Conservation (phyloP, 2,797 vertebrate genomes). For the Triplophysa bombifrons region DNA sequence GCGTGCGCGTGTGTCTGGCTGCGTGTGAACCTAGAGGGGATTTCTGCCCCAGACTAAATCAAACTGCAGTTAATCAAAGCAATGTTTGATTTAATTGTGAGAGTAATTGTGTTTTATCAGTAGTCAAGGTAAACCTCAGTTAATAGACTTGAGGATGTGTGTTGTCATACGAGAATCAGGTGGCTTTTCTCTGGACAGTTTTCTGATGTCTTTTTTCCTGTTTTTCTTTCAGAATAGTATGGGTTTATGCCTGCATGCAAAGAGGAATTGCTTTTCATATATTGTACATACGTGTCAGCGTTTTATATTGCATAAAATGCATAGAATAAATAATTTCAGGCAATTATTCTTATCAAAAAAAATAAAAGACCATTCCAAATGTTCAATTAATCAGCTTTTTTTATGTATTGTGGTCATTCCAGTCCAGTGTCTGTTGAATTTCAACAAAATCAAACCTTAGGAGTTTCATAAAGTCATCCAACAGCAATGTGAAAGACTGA, state of each 20-base stretch:
- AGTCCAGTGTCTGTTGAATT: too few species aligned
- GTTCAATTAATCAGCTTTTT: too few species aligned
- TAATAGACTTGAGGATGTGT: conserved; percentile 53
- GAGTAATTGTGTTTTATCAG: conserved; percentile 71
- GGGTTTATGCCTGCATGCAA: background rate
- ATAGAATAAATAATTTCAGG: background rate
- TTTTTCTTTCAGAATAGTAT: conserved; percentile 3
- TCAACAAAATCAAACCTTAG: too few species aligned
- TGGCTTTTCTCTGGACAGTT: conserved; percentile 12
- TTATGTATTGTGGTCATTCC: too few species aligned
- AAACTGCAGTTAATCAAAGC: conserved; percentile 73
- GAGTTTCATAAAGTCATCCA: too few species aligned
- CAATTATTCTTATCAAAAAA: too few species aligned
- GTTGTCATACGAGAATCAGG: conserved; percentile 20
- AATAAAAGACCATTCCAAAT: too few species aligned
- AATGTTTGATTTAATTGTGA: conserved; percentile 74
- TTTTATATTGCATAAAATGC: background rate
- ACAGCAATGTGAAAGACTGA: too few species aligned
- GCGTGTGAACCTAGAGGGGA: conserved; percentile 68
- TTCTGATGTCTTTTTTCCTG: background rate
- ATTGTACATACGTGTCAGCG: background rate
- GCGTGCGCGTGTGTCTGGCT: conserved; percentile 15
- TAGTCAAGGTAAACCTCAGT: conserved; percentile 54
- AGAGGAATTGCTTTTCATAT: conserved; percentile 14
- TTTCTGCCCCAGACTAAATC: conserved; percentile 69